phyloP scores from a whole-genome alignment of 2,113 vertebrate genomes.

The Dunckerocampus dactyliophorus region DNA sequence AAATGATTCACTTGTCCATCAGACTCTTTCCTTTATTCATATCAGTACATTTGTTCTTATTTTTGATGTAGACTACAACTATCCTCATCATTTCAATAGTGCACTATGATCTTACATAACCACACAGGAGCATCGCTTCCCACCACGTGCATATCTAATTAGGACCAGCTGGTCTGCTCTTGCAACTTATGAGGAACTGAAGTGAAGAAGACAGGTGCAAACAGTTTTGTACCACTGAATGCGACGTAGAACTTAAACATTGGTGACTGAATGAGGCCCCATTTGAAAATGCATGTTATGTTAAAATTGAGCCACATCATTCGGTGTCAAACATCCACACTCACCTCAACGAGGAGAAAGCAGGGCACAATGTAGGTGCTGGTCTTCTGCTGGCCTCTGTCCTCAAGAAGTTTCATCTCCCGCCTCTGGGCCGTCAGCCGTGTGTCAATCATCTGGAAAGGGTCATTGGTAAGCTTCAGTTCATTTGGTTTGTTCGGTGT shows the following conservation, averaged over 20 bases:
- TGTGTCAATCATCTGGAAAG: slow-evolving; percentile 59
- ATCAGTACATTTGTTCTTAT: background rate
- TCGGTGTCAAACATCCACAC: slow-evolving; percentile 9
- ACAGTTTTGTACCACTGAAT: background rate
- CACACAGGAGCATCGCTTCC: background rate
- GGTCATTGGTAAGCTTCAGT: slow-evolving; percentile 12
- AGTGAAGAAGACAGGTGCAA: background rate
- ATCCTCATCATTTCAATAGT: background rate
- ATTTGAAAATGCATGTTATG: no score
- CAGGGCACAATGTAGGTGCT: slow-evolving; percentile 77
- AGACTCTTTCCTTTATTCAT: background rate
- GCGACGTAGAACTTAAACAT: background rate
- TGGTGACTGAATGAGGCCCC: no score
- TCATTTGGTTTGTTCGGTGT: background rate
- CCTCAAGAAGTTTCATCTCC: slow-evolving; percentile 43
- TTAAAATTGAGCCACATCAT: background rate
- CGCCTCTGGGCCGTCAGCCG: slow-evolving; percentile 47
- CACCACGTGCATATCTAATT: slow-evolving; percentile 1
- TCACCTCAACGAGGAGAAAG: slow-evolving; percentile 77
- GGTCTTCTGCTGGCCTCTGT: slow-evolving; percentile 58
- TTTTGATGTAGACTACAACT: background rate
- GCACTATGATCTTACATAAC: background rate
- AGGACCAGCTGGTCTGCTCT: background rate
- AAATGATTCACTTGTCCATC: slow-evolving; percentile 26
- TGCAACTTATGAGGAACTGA: background rate